Conservation (phyloP, 1,140 invertebrate genomes). For the Megalonaias nervosa region DNA sequence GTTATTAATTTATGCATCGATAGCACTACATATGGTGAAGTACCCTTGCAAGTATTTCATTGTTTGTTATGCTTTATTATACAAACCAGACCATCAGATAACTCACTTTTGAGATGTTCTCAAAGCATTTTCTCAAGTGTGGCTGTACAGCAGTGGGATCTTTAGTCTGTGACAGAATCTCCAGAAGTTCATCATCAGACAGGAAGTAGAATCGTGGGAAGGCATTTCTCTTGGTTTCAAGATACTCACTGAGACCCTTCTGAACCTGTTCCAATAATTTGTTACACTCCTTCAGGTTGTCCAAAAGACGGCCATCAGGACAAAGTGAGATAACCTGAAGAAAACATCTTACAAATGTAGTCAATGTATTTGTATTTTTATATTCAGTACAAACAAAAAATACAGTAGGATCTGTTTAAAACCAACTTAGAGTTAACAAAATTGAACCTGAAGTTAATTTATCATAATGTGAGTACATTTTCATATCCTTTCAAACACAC, state of each 20-base stretch:
- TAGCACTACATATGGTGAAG: too few species aligned
- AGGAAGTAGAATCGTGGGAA: constrained; percentile 90
- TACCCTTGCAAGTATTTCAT: too few species aligned
- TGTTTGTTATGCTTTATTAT: too few species aligned
- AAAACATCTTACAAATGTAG: neutral
- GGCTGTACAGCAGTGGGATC: constrained; percentile 86
- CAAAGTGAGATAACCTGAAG: constrained; percentile 71
- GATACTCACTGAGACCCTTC: constrained; percentile 83
- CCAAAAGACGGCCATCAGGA: constrained; percentile 74
- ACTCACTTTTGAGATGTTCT: constrained; percentile 81
- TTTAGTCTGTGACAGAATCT: constrained; percentile 87
- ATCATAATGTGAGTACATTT: too few species aligned
- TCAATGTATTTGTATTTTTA: too few species aligned
- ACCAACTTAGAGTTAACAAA: too few species aligned
- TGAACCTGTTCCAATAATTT: constrained; percentile 80
- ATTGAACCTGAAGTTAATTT: too few species aligned
- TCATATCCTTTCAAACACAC: too few species aligned
- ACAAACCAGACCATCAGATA: neutral
- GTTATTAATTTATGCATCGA: too few species aligned
- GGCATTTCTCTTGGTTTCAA: constrained; percentile 86
- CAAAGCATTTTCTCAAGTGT: constrained; percentile 85
- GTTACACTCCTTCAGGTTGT: constrained; percentile 80
- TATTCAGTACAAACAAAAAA: too few species aligned
- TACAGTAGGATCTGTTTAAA: too few species aligned
- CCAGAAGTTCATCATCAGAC: constrained; percentile 89